Base-by-base conservation (phyloP, 1,140 invertebrate genomes). In the Cotesia vestalis region DNA sequence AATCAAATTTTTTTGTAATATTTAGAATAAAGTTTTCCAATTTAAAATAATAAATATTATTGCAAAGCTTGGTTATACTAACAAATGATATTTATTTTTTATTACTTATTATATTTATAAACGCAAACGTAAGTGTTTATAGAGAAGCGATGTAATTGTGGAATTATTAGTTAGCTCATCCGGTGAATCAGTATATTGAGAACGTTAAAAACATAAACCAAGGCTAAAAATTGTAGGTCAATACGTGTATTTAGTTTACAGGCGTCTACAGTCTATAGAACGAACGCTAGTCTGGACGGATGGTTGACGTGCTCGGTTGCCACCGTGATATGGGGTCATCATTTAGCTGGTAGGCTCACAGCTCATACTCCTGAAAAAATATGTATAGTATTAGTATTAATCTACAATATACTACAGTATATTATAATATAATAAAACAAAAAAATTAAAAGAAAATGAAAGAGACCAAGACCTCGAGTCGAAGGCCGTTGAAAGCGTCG, bases 401-500 rank as follows among this genome's bases (percentile, higher is more conserved):
- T 27, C 27, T 27, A 27, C 27, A 27, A 27, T 27, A 27, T 27
- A 27, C 27, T 27, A 46, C 40, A 46, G 40, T 46, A 46, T 46
- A 46, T 11, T 46, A 11, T 46, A 46, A 46, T 6, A 46, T 46
- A 46, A 46, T 11, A 6, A 9, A 46, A 61, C 17, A 34, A 46
- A 9, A 46, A 46, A 46, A 46, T 9, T 6, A 46, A 9, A 46
- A 46, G 6, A 46, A 46, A 46, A 46, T 9, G 40, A 46, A 9
- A 46, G 40, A 46, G 40, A 46, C 40, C 40, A 40, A 66, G 63
- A 66, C 63, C 63, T 66, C 63, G 63, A 66, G 63, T 66, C 55
- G 66, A 59, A 68, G 70, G 62, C 57, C 53, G 63, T 61, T 61
- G 59, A 69, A 61, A 52, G 60, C 17, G 52, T 71, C 63, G 57